Evolutionary conservation across 2,888 invertebrate genomes (phyloP).

Genomic region (Ashinkailepas kermadecensis): DNA sequence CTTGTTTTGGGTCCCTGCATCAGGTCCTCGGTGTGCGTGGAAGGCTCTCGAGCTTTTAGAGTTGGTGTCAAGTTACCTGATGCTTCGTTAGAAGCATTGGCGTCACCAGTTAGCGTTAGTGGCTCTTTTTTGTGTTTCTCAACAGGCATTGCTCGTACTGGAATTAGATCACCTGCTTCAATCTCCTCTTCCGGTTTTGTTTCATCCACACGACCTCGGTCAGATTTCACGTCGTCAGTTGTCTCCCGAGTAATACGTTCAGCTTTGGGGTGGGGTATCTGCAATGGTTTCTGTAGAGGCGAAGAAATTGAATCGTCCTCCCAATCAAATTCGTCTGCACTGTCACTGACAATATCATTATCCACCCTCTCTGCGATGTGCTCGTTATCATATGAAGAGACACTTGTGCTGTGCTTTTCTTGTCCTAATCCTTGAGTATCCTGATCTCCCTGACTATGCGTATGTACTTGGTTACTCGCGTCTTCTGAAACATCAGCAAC

Average conservation of each 20-base stretch:
- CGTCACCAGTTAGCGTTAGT: too few relatives aligned
- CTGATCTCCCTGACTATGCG: background rate
- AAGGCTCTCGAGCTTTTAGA: too few relatives aligned
- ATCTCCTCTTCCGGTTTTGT: too few relatives aligned
- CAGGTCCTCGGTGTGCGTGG: too few relatives aligned
- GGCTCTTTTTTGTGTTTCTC: background rate
- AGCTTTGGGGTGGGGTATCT: background rate
- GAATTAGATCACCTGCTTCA: background rate
- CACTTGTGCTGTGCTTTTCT: background rate
- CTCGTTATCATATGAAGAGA: background rate
- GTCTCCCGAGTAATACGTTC: too few relatives aligned
- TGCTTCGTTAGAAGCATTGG: too few relatives aligned
- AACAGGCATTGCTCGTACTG: background rate
- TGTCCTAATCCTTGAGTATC: background rate
- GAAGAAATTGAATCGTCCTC: background rate
- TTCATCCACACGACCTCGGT: too few relatives aligned
- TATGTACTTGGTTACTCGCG: too few relatives aligned
- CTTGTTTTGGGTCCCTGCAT: too few relatives aligned
- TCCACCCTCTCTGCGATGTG: background rate
- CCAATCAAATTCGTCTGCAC: conserved; percentile 3
- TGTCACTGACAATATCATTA: background rate
- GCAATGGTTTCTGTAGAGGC: background rate
- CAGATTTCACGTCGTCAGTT: too few relatives aligned
- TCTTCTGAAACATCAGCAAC: too few relatives aligned
- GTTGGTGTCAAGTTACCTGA: too few relatives aligned